Conservation (phyloP, 2,888 invertebrate genomes). For the Leptopilina syphax region DNA sequence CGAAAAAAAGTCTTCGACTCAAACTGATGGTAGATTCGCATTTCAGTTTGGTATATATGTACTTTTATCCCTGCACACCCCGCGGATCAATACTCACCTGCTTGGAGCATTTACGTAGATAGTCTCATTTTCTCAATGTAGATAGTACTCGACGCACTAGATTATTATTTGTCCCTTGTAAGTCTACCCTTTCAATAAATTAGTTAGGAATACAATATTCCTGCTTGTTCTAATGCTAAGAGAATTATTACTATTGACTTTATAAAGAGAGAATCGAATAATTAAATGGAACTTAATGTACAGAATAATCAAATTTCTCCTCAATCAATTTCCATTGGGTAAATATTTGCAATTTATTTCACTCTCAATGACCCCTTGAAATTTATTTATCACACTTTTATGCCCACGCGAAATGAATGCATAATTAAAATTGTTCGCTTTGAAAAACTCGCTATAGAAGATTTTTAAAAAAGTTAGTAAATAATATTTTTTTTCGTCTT, state of each 20-base stretch:
- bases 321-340: background rate
- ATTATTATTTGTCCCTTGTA: background rate
- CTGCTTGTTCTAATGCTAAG: background rate
- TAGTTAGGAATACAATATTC: background rate
- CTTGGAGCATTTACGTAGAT: constrained; percentile 5
- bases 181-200: background rate
- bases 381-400: constrained; percentile 3
- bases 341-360: background rate
- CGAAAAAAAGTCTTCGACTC: background rate
- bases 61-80: constrained; percentile 24
- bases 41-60: background rate
- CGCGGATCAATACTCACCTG: constrained; percentile 36
- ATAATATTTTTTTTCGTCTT: no score
- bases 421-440: background rate
- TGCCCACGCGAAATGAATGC: background rate
- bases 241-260: background rate
- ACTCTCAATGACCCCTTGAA: background rate
- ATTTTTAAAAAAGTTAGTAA: no score
- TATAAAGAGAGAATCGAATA: background rate
- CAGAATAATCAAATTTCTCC: background rate
- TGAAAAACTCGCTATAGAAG: background rate
- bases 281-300: constrained; percentile 19
- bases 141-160: constrained; percentile 2
- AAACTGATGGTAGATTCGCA: background rate
- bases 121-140: constrained; percentile 7